Evolutionary conservation across 2,797 vertebrate genomes (phyloP), one percentile per base, ranked within the genome.

Genomic region (Sciurus carolinensis): DNA sequence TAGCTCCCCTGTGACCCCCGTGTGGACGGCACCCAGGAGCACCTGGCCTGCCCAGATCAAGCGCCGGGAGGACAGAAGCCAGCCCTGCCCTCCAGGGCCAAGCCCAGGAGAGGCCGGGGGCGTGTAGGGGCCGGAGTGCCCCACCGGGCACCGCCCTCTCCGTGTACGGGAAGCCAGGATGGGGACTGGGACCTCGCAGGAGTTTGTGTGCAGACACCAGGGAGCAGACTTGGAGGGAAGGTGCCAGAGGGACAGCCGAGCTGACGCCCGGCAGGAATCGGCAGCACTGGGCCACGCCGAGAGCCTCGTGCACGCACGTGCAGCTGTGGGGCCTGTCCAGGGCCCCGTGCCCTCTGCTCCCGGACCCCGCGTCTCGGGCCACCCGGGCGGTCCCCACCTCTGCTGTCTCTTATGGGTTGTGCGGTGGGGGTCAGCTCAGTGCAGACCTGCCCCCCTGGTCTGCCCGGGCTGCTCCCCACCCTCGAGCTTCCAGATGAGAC

Each of bases 361-460:
- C 0, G 47, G 33, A 1, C 17, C 62, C 11, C 14, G 22, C 1
- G 0, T 0, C 8, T 47, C 71, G 3, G 1, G 15, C 36, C 13
- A 66, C 71, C 24, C 2, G 62, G 5, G 17, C 17, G 2, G 28
- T 3, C 9, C 33, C 36, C 30, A 4, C 3, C 76, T 12, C 2
- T 22, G 26, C 54, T 81, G 59, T 57, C 59, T 79, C 66, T 22
- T 39, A 15, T 6, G 57, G 57, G 33, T 18, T 11, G 64, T 11
- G 14, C 26, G 54, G 17, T 2, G 3, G 14, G 7, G 9, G 0
- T 5, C 64, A 17, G 28, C 3, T 14, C 26, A 26, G 9, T 57
- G 39, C 17, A 59, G 54, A 6, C 2, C 4, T 3, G 28, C 24
- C n/a, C 4, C 0, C 22, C 28, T 10, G 52, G 9, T 11, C 79